Evolutionary conservation across 2,888 invertebrate species (phyloP), one percentile per base, ranked within the genome.

Genomic region (Malachius bipustulatus): DNA sequence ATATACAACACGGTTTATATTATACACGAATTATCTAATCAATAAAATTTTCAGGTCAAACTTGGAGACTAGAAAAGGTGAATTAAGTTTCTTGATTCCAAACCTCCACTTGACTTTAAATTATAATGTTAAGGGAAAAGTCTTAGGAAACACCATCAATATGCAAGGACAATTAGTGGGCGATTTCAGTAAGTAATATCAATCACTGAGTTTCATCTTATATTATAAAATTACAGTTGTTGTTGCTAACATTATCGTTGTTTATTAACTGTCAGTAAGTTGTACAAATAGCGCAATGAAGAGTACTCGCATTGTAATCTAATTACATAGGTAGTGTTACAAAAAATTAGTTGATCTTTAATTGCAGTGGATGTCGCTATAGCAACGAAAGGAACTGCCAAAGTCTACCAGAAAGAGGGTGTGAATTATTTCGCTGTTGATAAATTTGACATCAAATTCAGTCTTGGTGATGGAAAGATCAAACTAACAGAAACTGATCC

Each of bases 381-480:
- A 8, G 24, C 24, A 19, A 19, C 24, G n/a, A 19, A n/a, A 19
- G n/a, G 6, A 8, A n/a, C 24, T 19, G 24, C 6, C 6, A 19
- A n/a, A 8, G n/a, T 6, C 6, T 19, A 19, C 24, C 6, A 8
- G 24, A 19, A 19, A n/a, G 24, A 19, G 6, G 24, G 24, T 19
- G 24, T 19, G 24, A n/a, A 19, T 8, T 19, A 19, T 19, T 19
- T 19, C n/a, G n/a, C 6, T 8, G 6, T 19, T 6, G 24, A 19
- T n/a, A 19, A 19, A 19, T 19, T 19, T 19, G 24, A 19, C n/a
- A 19, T 19, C 24, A 19, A 19, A 19, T 19, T 19, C 24, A n/a
- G 6, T 8, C 6, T 19, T 19, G 24, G 24, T 8, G 24, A 19
- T 19, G 24, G 24, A 8, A 19, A n/a, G n/a, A 19, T 19, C 24